These are phyloP conservation scores for Porites divaricata DNA, from an alignment of 92 coral and sea anemone species.

Conservation along the genomic window DNA sequence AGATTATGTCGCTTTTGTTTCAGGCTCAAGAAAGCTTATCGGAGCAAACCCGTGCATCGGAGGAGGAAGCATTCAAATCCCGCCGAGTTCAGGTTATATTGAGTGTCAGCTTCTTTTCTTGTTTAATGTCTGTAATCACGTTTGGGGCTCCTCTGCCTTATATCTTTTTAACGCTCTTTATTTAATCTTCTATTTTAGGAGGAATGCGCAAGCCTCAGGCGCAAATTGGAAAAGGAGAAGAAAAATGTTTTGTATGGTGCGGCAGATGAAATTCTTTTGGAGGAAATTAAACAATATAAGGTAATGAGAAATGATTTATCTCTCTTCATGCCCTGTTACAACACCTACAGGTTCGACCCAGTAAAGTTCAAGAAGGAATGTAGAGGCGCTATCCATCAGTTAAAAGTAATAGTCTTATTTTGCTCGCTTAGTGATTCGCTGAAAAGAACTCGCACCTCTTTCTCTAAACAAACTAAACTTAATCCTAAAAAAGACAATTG, in stretches of 20 bases:
- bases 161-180: background rate
- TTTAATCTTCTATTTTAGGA: constrained; percentile 48
- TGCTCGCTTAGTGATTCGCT: no score
- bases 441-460: no score
- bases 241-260: constrained; percentile 95
- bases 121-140: no score
- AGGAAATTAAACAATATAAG: constrained; percentile 93
- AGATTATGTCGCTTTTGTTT: background rate
- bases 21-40: constrained; percentile 87
- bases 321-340: background rate
- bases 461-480: no score
- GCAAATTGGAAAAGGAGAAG: constrained; percentile 95
- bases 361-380: background rate
- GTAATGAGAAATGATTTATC: constrained; percentile 17
- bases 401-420: no score
- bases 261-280: constrained; percentile 94
- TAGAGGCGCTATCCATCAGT: background rate
- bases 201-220: constrained; percentile 88
- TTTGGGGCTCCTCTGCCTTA: no score
- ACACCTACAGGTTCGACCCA: background rate
- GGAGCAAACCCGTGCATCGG: constrained; percentile 88
- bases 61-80: constrained; percentile 92
- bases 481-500: no score
- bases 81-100: constrained; percentile 88
- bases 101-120: no score